Evolutionary conservation across 2,888 invertebrate genomes (phyloP).

Genomic region (Cephus pygmeus): DNA sequence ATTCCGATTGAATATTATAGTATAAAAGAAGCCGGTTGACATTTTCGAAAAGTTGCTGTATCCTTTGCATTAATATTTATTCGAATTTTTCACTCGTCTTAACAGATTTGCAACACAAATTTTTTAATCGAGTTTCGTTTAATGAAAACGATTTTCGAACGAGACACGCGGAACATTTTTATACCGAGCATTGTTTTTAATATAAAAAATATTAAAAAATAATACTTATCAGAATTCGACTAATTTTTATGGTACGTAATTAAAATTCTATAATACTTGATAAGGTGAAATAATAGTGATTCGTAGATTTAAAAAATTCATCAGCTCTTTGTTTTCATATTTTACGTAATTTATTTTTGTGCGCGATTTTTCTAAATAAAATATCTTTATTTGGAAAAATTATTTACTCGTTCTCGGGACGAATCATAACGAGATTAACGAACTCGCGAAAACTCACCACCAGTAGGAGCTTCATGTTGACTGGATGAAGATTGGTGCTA

Average conservation of each 20-base stretch:
- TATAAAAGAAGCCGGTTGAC: neutral
- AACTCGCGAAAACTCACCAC: conserved; percentile 51
- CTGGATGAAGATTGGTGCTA: conserved; percentile 47
- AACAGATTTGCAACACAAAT: neutral
- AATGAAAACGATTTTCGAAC: neutral
- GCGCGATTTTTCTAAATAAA: neutral
- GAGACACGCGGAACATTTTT: neutral
- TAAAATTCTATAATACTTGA: neutral
- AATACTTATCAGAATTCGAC: neutral
- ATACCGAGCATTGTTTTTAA: conserved; percentile 7
- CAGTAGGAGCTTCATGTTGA: conserved; percentile 60
- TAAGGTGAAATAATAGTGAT: neutral
- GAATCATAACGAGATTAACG: neutral
- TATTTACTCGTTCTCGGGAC: neutral
- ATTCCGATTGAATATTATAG: neutral
- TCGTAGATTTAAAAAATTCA: no score
- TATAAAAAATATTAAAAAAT: neutral
- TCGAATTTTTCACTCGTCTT: neutral
- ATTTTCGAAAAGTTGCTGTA: neutral
- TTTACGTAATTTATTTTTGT: no score
- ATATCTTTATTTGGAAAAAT: neutral
- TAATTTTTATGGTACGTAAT: neutral
- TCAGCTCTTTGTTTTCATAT: no score
- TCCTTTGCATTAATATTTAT: neutral
- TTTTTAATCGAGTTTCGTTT: neutral